Base-by-base conservation (phyloP, 2,888 invertebrate species). In the Anthophora plumipes region DNA sequence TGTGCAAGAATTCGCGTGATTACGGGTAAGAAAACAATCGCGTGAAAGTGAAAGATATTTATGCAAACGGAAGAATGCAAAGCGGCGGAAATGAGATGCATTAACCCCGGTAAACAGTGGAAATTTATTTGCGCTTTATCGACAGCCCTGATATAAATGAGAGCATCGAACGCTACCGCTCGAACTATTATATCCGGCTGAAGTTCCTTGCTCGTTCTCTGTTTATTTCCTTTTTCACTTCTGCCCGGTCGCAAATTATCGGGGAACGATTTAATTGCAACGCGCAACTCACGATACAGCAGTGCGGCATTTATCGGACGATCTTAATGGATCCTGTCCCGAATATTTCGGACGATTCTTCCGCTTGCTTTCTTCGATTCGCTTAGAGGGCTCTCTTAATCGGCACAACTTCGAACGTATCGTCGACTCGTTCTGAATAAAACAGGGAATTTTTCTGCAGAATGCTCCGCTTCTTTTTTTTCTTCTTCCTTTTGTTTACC, bases 41-140 rank as follows among this genome's bases (percentile, higher is more conserved):
- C 14, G n/a, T 11, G 70, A 20, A 22, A 22, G 54, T 8, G 39
- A 39, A 59, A 57, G 46, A 54, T 17, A 41, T 22, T 20, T 14
- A 17, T 41, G 66, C 48, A 52, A 39, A 6, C 22, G 37, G 31
- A 48, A 22, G n/a, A 46, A 39, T 22, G 54, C 60, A 37, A 80
- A 41, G 75, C 17, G 61, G 68, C 50, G 72, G 70, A 71, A 67
- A 72, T 73, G 84, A 85, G 85, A 89, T 88, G 86, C 89, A 88
- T 90, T 88, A 86, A 80, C 81, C 75, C 57, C 80, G 80, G 68
- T 84, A 85, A 85, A 77, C 82, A 82, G 72, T 64, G 79, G 80
- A 85, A 90, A 91, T 92, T 91, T 90, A 92, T 92, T 91, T 88
- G 83, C 85, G 82, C 86, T 91, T 90, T 90, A 92, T 92, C 91